phyloP scores from a whole-genome alignment of 2,797 vertebrate genomes.

The Pachyuromys duprasi region DNA sequence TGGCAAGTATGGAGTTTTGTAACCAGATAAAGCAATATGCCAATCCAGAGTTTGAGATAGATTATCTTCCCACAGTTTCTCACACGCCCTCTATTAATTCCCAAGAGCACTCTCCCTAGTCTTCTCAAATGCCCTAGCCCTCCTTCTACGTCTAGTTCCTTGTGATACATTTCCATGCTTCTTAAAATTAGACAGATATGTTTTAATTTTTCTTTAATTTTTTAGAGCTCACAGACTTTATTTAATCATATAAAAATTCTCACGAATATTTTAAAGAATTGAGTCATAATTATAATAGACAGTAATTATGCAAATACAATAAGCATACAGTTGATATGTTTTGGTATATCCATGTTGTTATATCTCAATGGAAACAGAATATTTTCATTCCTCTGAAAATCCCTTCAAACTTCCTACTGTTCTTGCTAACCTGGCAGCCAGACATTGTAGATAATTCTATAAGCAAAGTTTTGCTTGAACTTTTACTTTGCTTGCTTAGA shows the following conservation, averaged over 20 bases:
- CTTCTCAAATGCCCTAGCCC: too few relatives aligned
- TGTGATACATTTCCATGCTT: too few relatives aligned
- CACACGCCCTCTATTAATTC: not conserved
- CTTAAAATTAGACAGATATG: too few relatives aligned
- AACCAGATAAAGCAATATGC: not conserved
- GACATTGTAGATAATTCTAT: not conserved
- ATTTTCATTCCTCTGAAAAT: not conserved
- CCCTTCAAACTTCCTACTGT: not conserved
- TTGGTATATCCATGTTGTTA: not conserved
- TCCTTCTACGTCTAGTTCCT: not conserved
- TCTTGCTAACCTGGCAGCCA: not conserved
- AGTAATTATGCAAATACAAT: not conserved
- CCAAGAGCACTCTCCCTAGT: not conserved
- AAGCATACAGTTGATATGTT: not conserved
- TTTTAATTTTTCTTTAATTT: too few relatives aligned
- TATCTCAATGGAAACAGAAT: not conserved
- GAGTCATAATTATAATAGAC: not conserved
- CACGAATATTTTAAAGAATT: not conserved
- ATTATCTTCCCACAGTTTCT: not conserved
- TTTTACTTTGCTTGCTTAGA: not conserved
- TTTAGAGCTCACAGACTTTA: not conserved
- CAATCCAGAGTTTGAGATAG: not conserved
- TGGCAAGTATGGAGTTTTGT: not conserved
- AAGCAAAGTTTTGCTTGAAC: not conserved
- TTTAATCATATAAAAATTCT: not conserved